Evolutionary conservation across 2,888 invertebrate genomes (phyloP), one percentile per base, ranked within the genome.

Genomic region (Anaspis maculata): DNA sequence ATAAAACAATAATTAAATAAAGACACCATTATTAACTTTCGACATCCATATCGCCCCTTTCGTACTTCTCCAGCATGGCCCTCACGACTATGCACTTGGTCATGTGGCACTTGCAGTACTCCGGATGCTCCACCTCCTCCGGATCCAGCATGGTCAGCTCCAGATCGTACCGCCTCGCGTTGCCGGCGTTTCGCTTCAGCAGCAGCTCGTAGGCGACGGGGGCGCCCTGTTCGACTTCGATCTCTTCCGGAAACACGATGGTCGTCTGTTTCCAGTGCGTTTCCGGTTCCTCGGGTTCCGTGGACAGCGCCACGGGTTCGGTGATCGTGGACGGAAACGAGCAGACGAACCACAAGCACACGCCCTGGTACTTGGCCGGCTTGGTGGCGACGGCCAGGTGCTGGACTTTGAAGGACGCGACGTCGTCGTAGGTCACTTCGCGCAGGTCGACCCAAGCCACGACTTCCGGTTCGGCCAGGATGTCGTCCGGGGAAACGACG

Each of bases 281-380:
- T 26, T 64, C 51, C 29, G 68, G 63, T 30, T 66, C 61, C 13
- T 52, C 59, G 1, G 82, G 79, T 30, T 73, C 66, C 2, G 81
- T 81, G 3, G 74, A 74, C 22, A 77, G 57, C 6, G 55, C 57
- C 12, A 67, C 56, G 9, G 63, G 56, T 40, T 61, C 59, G 3
- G 45, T 59, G 19, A 60, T 49, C 24, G 61, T 54, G 14, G 68
- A 62, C 3, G 84, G 83, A 61, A 90, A 89, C 27, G 68, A 67
- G 44, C 83, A 83, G 7, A 77, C 76, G 60, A 89, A 90, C 88
- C 89, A 89, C 27, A 88, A 63, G 55, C 84, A 84, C 30, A 88
- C 67, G 11, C 83, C 84, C 67, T 84, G 78, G 57, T 77, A 82
- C 36, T 65, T 66, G 1, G 83, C 83, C 16, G 66, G 54, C 57